Evolutionary conservation across 2,113 vertebrate species (phyloP).

Genomic region (Arenaria interpres): DNA sequence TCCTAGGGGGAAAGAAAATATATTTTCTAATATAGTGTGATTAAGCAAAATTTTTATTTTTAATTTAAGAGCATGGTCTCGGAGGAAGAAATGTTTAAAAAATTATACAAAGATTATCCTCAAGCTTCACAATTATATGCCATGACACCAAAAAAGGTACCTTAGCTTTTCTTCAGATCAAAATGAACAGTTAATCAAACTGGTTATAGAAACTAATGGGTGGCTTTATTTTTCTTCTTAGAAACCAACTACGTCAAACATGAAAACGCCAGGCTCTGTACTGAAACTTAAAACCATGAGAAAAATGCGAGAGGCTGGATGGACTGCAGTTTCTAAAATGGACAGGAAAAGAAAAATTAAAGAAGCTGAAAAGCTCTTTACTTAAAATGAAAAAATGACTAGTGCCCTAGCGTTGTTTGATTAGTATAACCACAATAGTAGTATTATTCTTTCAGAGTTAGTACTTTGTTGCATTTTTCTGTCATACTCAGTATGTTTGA

Average conservation of each 20-base stretch:
- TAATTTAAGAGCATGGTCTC: slow-evolving; percentile 74
- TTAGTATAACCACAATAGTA: neutral
- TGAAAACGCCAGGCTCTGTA: slow-evolving; percentile 76
- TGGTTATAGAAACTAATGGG: neutral
- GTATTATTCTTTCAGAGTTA: neutral
- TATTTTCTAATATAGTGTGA: neutral
- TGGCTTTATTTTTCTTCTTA: slow-evolving; percentile 39
- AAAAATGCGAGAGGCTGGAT: slow-evolving; percentile 85
- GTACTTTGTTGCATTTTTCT: neutral
- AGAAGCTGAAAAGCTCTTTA: slow-evolving; percentile 79
- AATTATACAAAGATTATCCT: slow-evolving; percentile 46
- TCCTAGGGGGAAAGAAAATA: neutral
- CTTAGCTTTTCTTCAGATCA: neutral
- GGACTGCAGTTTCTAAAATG: slow-evolving; percentile 82
- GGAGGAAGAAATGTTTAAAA: slow-evolving; percentile 72
- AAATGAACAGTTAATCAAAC: neutral
- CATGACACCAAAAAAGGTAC: slow-evolving; percentile 73
- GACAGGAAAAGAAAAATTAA: slow-evolving; percentile 87
- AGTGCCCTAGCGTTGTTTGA: neutral
- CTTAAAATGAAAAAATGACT: slow-evolving; percentile 39
- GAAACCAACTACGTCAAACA: slow-evolving; percentile 58
- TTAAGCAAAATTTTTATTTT: slow-evolving; percentile 15
- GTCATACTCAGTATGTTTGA: neutral
- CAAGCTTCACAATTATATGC: slow-evolving; percentile 30
- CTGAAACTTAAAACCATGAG: slow-evolving; percentile 82